Conservation (phyloP, 37 sponge, comb jelly and placozoan species). For the Beroe forskalii region DNA sequence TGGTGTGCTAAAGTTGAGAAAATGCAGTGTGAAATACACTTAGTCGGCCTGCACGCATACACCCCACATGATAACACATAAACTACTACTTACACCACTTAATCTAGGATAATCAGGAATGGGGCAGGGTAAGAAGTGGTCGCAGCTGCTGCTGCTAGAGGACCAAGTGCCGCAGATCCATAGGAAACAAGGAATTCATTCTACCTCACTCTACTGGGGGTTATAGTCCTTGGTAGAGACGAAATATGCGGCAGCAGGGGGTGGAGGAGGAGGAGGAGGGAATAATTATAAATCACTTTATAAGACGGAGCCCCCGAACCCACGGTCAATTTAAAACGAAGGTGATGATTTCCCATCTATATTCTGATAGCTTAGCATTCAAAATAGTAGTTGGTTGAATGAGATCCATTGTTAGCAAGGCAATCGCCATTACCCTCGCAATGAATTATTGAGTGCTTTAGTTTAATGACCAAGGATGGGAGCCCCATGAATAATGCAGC, state of each 20-base stretch:
- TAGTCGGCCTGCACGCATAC: no score
- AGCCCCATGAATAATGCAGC: constrained; percentile 27
- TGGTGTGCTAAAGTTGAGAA: no score
- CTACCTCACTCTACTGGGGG: no score
- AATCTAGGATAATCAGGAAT: no score
- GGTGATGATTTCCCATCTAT: constrained; percentile 12
- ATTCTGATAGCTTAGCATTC: background rate
- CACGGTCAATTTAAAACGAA: background rate
- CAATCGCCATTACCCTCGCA: constrained; percentile 23
- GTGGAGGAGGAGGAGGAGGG: background rate
- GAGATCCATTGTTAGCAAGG: background rate
- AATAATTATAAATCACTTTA: background rate
- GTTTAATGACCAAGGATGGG: constrained; percentile 53
- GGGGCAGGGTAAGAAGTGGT: no score
- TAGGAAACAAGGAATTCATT: no score
- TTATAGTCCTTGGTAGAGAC: no score
- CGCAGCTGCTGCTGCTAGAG: no score
- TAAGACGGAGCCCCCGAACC: background rate
- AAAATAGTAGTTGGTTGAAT: background rate
- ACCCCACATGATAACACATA: no score
- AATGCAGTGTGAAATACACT: no score
- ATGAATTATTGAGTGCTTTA: constrained; percentile 39
- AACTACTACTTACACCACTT: no score
- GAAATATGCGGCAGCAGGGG: background rate
- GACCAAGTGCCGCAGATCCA: no score